Evolutionary conservation across 2,888 invertebrate genomes (phyloP).

Genomic region (Zygaena filipendulae): DNA sequence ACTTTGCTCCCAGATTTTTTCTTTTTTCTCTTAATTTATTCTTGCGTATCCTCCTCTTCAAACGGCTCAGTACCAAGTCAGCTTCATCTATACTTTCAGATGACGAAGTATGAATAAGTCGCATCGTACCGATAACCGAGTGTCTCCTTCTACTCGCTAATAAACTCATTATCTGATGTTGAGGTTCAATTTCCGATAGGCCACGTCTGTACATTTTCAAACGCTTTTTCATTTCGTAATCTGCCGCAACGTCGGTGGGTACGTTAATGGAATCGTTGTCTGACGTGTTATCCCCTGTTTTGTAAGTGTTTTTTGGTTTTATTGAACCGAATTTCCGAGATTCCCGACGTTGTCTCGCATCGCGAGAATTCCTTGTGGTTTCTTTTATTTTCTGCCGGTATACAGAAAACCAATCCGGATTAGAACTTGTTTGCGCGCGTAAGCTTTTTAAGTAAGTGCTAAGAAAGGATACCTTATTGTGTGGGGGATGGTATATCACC

Average conservation of each 20-base stretch:
- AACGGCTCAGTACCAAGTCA: slow-evolving; percentile 55
- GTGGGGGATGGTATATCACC: slow-evolving; percentile 41
- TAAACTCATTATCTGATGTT: slow-evolving; percentile 27
- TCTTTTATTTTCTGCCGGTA: slow-evolving; percentile 36
- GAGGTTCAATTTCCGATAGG: slow-evolving; percentile 49
- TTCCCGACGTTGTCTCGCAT: slow-evolving; percentile 25
- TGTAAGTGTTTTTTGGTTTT: slow-evolving; percentile 26
- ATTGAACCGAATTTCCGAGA: slow-evolving; percentile 27
- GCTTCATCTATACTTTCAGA: slow-evolving; percentile 65
- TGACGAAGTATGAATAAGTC: slow-evolving; percentile 44
- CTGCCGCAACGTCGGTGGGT: slow-evolving; percentile 47
- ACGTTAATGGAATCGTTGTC: slow-evolving; percentile 52
- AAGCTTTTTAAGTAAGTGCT: slow-evolving; percentile 65
- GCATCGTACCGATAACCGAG: slow-evolving; percentile 40
- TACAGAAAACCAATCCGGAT: slow-evolving; percentile 53
- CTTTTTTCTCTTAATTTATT: slow-evolving; percentile 59
- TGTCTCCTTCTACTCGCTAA: slow-evolving; percentile 43
- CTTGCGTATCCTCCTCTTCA: slow-evolving; percentile 60
- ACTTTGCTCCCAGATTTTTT: slow-evolving; percentile 40
- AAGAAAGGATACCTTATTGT: slow-evolving; percentile 59
- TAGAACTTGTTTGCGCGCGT: slow-evolving; percentile 43
- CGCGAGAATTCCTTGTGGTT: slow-evolving; percentile 26
- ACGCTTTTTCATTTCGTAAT: slow-evolving; percentile 58
- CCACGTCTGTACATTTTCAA: slow-evolving; percentile 62
- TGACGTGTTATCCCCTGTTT: slow-evolving; percentile 35